Percentiles rank a stretch among this genome's conserved stretches.
These are phyloP conservation scores for Spinus olivaceus DNA, from an alignment of 2,797 vertebrate genomes.

Conservation along the genomic window DNA sequence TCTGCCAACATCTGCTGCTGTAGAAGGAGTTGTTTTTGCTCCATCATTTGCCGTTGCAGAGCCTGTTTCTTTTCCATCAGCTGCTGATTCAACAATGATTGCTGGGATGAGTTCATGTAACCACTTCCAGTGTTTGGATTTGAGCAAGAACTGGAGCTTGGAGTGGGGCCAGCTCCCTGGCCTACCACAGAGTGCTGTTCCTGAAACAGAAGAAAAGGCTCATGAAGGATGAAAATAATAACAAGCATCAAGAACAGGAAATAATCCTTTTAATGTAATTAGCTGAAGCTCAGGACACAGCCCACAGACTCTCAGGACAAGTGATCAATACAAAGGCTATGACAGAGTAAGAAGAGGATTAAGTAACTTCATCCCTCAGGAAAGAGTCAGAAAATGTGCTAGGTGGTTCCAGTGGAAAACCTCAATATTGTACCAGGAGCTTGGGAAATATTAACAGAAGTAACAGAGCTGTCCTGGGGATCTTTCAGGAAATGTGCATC, in stretches of 20 bases:
- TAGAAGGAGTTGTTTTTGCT: constrained; percentile 79
- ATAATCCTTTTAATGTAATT: constrained; percentile 39
- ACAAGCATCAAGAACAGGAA: constrained; percentile 6
- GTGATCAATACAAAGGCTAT: not conserved
- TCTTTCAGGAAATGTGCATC: not conserved
- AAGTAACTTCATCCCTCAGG: not conserved
- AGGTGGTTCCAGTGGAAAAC: constrained; percentile 23
- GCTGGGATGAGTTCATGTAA: constrained; percentile 81
- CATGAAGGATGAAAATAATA: constrained; percentile 54
- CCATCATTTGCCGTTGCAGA: constrained; percentile 83
- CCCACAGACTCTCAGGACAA: constrained; percentile 7
- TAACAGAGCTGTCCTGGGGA: not conserved
- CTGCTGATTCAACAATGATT: constrained; percentile 81
- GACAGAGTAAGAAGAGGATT: not conserved
- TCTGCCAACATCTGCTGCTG: constrained; percentile 84
- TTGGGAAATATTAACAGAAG: constrained; percentile 33
- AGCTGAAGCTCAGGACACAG: constrained; percentile 22
- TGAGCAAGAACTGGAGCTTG: constrained; percentile 75
- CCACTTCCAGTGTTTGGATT: constrained; percentile 83
- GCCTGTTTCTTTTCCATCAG: constrained; percentile 81
- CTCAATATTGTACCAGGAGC: constrained; percentile 34
- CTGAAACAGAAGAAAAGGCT: constrained; percentile 67
- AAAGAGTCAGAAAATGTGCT: not conserved
- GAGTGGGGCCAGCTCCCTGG: constrained; percentile 73
- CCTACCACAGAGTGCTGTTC: constrained; percentile 77